Conservation (phyloP, 1,140 invertebrate species). For the Drosophila dunni region DNA sequence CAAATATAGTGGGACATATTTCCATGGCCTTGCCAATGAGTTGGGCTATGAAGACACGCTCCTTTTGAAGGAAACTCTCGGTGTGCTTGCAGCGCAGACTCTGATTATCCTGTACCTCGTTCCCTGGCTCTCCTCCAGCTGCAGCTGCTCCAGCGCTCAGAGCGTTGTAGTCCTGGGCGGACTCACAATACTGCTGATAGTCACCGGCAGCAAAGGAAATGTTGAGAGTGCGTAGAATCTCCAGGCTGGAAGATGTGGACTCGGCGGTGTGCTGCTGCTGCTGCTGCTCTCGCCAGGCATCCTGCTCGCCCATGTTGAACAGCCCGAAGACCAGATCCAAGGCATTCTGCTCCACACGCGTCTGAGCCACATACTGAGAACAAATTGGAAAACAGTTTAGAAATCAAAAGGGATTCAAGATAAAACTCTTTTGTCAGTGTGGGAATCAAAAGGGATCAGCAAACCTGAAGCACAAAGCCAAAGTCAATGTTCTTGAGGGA, state of each 20-base stretch:
- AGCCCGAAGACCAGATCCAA: constrained; percentile 76
- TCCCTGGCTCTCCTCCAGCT: background rate
- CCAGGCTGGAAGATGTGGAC: constrained; percentile 75
- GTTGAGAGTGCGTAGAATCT: constrained; percentile 76
- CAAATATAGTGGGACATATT: constrained; percentile 78
- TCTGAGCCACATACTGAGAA: constrained; percentile 63
- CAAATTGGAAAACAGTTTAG: too few relatives aligned
- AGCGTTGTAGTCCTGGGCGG: constrained; percentile 63
- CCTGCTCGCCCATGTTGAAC: constrained; percentile 81
- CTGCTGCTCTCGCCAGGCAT: constrained; percentile 69
- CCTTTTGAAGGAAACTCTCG: constrained; percentile 77
- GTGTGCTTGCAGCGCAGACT: constrained; percentile 84
- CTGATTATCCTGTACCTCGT: constrained; percentile 65
- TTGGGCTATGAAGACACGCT: constrained; percentile 72
- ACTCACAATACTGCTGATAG: constrained; percentile 67
- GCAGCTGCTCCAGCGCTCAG: constrained; percentile 18
- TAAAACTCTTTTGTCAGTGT: too few relatives aligned
- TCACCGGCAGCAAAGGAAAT: constrained; percentile 74
- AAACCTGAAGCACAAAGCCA: constrained; percentile 86
- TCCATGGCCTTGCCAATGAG: constrained; percentile 76
- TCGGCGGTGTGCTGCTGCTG: constrained; percentile 66
- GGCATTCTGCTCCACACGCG: constrained; percentile 73
- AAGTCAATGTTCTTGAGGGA: constrained; percentile 86
- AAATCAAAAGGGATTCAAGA: too few relatives aligned
- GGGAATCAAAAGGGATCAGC: constrained; percentile 15